A percentile compares a stretch with the other conserved stretches of the same genome.
Conservation (phyloP, 1,140 invertebrate species). For the Amyelois transitella region DNA sequence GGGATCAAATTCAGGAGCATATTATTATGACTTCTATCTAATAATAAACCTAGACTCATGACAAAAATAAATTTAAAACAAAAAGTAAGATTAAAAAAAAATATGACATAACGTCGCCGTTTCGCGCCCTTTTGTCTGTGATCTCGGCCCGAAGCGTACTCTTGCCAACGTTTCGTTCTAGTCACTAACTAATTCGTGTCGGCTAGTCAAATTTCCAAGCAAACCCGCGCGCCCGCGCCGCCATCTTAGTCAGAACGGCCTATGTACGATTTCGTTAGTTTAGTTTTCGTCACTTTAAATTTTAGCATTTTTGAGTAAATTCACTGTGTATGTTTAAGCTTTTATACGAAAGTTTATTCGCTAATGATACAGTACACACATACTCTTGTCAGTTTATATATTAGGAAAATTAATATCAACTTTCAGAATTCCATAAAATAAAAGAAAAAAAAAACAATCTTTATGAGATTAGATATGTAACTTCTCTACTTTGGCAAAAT, state of each 20-base stretch:
- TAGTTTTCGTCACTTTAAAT: constrained; percentile 5
- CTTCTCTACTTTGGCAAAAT: too few relatives aligned
- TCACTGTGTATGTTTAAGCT: too few relatives aligned
- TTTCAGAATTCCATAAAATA: too few relatives aligned
- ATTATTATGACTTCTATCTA: too few relatives aligned
- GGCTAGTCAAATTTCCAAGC: constrained; percentile 59
- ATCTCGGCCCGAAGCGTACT: constrained; percentile 23
- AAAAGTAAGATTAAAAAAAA: neutral
- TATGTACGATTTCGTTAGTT: constrained; percentile 21
- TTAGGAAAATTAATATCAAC: too few relatives aligned
- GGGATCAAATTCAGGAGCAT: too few relatives aligned
- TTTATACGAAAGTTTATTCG: too few relatives aligned
- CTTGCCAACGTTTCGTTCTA: constrained; percentile 71
- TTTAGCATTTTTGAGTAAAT: constrained; percentile 64
- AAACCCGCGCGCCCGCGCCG: constrained; percentile 5
- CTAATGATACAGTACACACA: too few relatives aligned
- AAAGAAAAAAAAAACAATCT: too few relatives aligned
- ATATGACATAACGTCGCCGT: neutral
- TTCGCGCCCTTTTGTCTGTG: neutral
- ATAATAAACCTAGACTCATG: too few relatives aligned
- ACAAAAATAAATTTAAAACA: constrained; percentile 5
- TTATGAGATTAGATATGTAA: too few relatives aligned
- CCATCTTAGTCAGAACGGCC: constrained; percentile 64
- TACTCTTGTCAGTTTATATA: too few relatives aligned
- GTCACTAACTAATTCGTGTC: constrained; percentile 67